phyloP scores from a whole-genome alignment of 2,113 vertebrate species.

The Sceloporus undulatus region DNA sequence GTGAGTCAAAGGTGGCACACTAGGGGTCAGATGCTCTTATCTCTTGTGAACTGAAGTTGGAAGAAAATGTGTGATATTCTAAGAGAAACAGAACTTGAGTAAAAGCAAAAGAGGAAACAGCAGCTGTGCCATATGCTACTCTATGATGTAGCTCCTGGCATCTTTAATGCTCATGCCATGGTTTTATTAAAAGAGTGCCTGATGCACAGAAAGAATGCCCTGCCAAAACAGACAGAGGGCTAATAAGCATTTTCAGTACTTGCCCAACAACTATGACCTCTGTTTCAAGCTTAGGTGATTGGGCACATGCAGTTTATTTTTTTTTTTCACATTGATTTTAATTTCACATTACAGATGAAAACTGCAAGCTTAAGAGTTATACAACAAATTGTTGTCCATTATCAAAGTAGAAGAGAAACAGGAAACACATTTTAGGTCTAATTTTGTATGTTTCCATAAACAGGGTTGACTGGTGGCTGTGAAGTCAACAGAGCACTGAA shows the following conservation, averaged over 20 bases:
- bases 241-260: constrained; percentile 2
- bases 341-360: neutral
- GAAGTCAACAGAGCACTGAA: too few relatives aligned
- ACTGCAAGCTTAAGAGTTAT: too few relatives aligned
- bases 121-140: neutral
- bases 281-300: neutral
- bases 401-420: too few relatives aligned
- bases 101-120: neutral
- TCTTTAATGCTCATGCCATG: constrained; percentile 14
- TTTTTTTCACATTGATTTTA: neutral
- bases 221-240: neutral
- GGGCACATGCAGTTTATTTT: neutral
- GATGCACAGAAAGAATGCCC: neutral
- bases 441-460: too few relatives aligned
- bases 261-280: neutral
- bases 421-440: too few relatives aligned
- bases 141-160: constrained; percentile 4
- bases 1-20: neutral
- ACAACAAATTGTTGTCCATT: too few relatives aligned
- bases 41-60: neutral
- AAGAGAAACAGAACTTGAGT: constrained; percentile 5
- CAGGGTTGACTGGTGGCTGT: too few relatives aligned
- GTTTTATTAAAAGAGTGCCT: neutral
- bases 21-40: neutral
- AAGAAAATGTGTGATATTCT: neutral